phyloP scores from a whole-genome alignment of 30 jellyfish, hydroid and myxozoan genomes.

The Hydractinia echinata region DNA sequence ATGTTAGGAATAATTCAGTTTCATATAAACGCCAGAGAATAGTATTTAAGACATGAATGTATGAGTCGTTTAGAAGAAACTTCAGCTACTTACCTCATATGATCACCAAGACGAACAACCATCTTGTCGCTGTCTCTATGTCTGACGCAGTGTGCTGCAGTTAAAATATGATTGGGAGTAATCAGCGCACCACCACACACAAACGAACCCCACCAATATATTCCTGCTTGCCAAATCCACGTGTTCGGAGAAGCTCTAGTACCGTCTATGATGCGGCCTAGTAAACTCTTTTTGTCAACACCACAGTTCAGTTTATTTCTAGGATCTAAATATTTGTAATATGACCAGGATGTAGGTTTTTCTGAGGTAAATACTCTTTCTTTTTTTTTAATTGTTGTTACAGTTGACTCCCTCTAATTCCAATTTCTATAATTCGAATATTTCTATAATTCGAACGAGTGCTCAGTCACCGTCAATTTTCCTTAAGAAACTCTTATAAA shows the following conservation, averaged over 20 bases:
- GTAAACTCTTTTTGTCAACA: background rate
- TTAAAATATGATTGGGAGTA: constrained; percentile 5
- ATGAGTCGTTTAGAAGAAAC: background rate
- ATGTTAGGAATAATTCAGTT: too few relatives aligned
- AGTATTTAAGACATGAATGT: background rate
- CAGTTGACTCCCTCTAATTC: too few relatives aligned
- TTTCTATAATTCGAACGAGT: too few relatives aligned
- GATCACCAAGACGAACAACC: constrained; percentile 19
- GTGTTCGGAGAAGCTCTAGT: constrained; percentile 12
- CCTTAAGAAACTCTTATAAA: too few relatives aligned
- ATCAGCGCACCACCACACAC: constrained; percentile 26
- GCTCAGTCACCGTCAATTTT: too few relatives aligned
- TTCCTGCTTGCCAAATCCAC: constrained; percentile 31
- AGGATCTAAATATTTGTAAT: too few relatives aligned
- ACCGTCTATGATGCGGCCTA: background rate
- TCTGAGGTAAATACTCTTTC: too few relatives aligned
- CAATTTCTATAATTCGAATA: too few relatives aligned
- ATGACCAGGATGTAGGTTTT: too few relatives aligned
- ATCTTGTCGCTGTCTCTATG: background rate
- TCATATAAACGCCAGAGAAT: background rate
- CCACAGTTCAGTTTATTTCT: constrained; percentile 13
- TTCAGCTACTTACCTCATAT: background rate
- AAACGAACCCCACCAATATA: constrained; percentile 3
- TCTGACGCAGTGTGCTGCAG: constrained; percentile 33
- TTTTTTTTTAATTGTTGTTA: too few relatives aligned